Base-by-base conservation (phyloP, 2,888 invertebrate species). In the Clivina fossor region DNA sequence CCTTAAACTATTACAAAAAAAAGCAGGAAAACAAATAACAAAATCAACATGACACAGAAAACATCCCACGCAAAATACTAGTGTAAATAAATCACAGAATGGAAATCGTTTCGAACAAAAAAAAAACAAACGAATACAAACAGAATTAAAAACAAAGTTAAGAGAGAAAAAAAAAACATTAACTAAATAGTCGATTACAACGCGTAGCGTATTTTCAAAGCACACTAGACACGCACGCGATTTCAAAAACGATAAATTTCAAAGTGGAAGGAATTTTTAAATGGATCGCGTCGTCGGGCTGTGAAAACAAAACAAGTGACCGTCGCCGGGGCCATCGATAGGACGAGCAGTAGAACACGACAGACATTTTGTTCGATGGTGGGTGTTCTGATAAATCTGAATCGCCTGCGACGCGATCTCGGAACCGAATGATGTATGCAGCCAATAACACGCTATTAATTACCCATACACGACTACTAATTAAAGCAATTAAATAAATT, bases 401-500 rank as follows among this genome's bases (percentile, higher is more conserved):
- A 50, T 50, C 50, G 41, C 41, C 15, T 40, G 18, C 18, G 24
- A 35, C n/a, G n/a, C n/a, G 44, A 53, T 53, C 53, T 53, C n/a
- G n/a, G n/a, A n/a, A 35, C 19, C 40, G 4, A 8, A 44, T 53
- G 53, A 53, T 44, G 33, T 53, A 53, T 35, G 53, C 53, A 26
- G 43, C 26, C 53, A 51, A 41, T 51, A 51, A 44, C 26, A 54
- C 41, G 37, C 54, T 33, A 55, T 55, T 55, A 55, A 55, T 55
- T 55, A 55, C 55, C 26, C 20, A 38, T 46, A 55, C 55, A 47
- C 35, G 47, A 20, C 30, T 40, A 28, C 55, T 55, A 55, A 55
- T 55, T 55, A 55, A 55, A 44, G 55, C 37, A 55, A 55, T 55
- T 55, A 55, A 47, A 55, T 47, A 40, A 38, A 53, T 53, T 53